These are phyloP conservation scores for Phasia obesa DNA, from an alignment of 2,888 invertebrate species.

Conservation along the genomic window DNA sequence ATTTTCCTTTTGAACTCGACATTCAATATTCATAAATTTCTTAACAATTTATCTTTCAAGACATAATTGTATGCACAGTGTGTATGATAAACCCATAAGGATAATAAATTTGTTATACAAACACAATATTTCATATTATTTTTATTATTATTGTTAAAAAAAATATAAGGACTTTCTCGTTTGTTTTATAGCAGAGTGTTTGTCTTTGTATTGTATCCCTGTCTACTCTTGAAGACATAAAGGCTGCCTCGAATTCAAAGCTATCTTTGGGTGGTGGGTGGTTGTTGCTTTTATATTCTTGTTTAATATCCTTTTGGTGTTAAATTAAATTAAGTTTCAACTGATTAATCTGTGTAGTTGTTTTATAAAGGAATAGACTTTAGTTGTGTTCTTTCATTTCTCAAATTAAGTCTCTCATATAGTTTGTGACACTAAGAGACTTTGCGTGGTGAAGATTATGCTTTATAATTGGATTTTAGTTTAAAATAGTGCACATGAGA, in stretches of 20 bases:
- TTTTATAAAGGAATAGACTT: neutral
- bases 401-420: conserved; percentile 17
- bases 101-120: conserved; percentile 47
- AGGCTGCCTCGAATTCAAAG: neutral
- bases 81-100: conserved; percentile 8
- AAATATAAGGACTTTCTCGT: neutral
- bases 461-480: conserved; percentile 7
- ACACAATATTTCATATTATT: conserved; percentile 47
- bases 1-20: no score
- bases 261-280: conserved; percentile 9
- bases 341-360: conserved; percentile 41
- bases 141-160: neutral
- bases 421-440: conserved; percentile 16
- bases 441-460: neutral
- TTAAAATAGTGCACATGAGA: no score
- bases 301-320: conserved; percentile 52
- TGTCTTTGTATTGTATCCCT: no score
- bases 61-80: no score
- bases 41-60: no score
- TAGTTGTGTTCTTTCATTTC: neutral
- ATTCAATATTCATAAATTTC: no score
- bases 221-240: neutral
- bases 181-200: conserved; percentile 9
- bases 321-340: conserved; percentile 62
- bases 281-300: conserved; percentile 2